These are phyloP conservation scores for Pherbina coryleti DNA, from an alignment of 2,888 invertebrate genomes.

Conservation along the genomic window DNA sequence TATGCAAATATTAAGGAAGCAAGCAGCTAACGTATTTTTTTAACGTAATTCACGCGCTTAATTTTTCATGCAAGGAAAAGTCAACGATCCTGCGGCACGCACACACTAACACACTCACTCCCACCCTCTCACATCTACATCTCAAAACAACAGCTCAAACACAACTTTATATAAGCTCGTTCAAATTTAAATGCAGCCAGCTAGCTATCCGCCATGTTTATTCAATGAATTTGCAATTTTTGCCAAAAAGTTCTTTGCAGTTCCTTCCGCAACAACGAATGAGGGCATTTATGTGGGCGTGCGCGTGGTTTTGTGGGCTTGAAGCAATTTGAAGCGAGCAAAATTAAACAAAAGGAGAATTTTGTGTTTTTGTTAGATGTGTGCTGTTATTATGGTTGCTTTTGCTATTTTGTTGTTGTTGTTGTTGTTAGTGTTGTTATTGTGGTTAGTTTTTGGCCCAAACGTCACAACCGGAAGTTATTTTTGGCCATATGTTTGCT, in stretches of 20 bases:
- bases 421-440: neutral
- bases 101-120: no score
- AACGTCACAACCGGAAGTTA: conserved; percentile 14
- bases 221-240: conserved; percentile 34
- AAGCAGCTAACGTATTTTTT: no score
- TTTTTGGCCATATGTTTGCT: neutral
- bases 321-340: neutral
- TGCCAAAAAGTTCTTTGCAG: neutral
- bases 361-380: neutral
- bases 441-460: neutral
- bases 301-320: neutral
- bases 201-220: conserved; percentile 5
- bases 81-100: no score
- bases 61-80: no score
- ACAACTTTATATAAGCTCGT: neutral
- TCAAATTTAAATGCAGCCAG: conserved; percentile 4
- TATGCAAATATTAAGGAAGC: no score
- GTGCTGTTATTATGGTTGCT: conserved; percentile 1
- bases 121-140: no score
- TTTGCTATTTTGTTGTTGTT: neutral
- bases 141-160: neutral
- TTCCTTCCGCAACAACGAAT: neutral
- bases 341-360: conserved; percentile 2
- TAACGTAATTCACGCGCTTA: no score
- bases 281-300: conserved; percentile 13